Conservation (phyloP, 2,113 vertebrate species). For the Gorilla gorilla region DNA sequence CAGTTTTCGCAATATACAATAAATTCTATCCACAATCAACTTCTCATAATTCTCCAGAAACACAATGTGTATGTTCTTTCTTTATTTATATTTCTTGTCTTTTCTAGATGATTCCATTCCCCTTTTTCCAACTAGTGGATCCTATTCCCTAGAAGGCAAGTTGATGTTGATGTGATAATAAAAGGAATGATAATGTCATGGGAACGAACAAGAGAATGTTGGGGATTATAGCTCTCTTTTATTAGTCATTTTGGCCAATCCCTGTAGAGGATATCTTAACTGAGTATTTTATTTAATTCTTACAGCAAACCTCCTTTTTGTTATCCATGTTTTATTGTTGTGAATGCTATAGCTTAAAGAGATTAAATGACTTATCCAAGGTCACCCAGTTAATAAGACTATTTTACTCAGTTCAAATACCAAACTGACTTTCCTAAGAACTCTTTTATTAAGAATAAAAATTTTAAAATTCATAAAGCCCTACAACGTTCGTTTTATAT, state of each 20-base stretch:
- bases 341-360: background rate
- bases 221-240: background rate
- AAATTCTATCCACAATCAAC: background rate
- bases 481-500: background rate
- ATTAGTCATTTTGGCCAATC: background rate
- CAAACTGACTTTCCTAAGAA: slow-evolving; percentile 1
- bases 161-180: background rate
- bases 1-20: background rate
- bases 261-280: background rate
- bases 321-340: background rate
- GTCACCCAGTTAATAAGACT: background rate
- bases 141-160: background rate
- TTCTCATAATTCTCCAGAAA: background rate
- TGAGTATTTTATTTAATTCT: background rate
- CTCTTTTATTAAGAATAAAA: background rate
- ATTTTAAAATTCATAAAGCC: background rate
- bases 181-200: background rate
- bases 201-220: background rate
- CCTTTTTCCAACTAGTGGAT: background rate
- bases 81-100: background rate
- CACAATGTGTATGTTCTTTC: background rate
- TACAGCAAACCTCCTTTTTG: background rate
- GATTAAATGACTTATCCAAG: background rate
- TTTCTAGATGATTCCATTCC: background rate
- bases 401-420: slow-evolving; percentile 2